These are phyloP conservation scores for Thamnophis sirtalis DNA, from an alignment of 2,113 vertebrate genomes.

Conservation along the genomic window DNA sequence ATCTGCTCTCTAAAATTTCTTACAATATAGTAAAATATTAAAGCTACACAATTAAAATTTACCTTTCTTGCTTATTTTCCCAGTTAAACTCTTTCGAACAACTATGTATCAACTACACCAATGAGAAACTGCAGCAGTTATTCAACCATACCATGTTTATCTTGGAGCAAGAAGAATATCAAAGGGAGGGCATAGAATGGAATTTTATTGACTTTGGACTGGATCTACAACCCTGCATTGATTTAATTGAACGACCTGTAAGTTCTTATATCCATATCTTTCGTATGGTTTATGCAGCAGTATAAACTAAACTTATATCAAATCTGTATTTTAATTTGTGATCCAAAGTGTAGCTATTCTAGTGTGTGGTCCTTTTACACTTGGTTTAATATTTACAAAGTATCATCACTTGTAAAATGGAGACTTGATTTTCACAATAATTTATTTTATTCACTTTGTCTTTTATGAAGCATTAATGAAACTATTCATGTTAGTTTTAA, in stretches of 20 bases:
- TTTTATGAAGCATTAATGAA: background rate
- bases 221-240: slow-evolving; percentile 95
- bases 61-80: background rate
- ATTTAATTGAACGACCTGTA: slow-evolving; percentile 92
- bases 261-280: slow-evolving; percentile 43
- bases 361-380: background rate
- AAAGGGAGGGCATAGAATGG: slow-evolving; percentile 97
- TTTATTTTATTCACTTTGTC: background rate
- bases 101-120: slow-evolving; percentile 98
- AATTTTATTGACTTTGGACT: slow-evolving; percentile 98
- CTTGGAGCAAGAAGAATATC: slow-evolving; percentile 98
- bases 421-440: background rate
- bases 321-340: background rate
- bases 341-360: background rate
- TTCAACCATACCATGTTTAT: slow-evolving; percentile 99
- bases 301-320: background rate
- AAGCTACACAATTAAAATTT: background rate
- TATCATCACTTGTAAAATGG: background rate
- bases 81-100: slow-evolving; percentile 99
- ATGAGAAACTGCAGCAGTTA: slow-evolving; percentile 96
- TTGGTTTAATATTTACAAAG: background rate
- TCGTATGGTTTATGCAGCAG: background rate
- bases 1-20: background rate
- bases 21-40: background rate
- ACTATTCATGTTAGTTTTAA: background rate